Conservation (phyloP, 2,113 vertebrate species). For the Chaetops frenatus region DNA sequence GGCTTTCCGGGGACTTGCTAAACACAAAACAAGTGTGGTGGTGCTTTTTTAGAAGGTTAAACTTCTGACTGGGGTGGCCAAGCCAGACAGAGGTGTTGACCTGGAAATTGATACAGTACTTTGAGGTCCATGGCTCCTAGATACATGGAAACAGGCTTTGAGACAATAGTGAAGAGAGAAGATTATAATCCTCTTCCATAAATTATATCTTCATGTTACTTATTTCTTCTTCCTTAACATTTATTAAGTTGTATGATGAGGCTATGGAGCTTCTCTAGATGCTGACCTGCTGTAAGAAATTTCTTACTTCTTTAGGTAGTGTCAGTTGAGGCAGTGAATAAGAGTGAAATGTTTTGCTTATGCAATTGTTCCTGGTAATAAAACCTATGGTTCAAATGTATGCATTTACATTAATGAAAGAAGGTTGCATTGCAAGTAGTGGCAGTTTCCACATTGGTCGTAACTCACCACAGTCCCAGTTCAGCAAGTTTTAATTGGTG, state of each 20-base stretch:
- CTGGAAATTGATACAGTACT: background rate
- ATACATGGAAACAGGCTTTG: background rate
- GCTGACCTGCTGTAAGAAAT: background rate
- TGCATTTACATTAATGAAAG: background rate
- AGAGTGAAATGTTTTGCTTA: background rate
- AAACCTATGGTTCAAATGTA: background rate
- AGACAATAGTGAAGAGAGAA: background rate
- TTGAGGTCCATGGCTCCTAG: background rate
- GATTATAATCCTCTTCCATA: background rate
- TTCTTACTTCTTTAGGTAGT: background rate
- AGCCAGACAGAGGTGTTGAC: background rate
- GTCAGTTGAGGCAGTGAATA: background rate
- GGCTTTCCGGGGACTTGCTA: background rate
- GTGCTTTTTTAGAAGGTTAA: background rate
- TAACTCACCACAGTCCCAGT: slow-evolving; percentile 16
- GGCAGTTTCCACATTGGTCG: background rate
- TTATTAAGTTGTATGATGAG: background rate
- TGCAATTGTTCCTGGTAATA: background rate
- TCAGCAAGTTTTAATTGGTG: slow-evolving; percentile 32
- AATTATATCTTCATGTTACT: background rate
- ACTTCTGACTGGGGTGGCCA: background rate
- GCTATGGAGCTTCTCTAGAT: background rate
- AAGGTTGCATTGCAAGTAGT: slow-evolving; percentile 11
- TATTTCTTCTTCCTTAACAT: background rate
- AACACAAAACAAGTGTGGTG: background rate